Evolutionary conservation across 2,797 vertebrate genomes (phyloP), one percentile per base, ranked within the genome.

Genomic region (Helostoma temminkii): DNA sequence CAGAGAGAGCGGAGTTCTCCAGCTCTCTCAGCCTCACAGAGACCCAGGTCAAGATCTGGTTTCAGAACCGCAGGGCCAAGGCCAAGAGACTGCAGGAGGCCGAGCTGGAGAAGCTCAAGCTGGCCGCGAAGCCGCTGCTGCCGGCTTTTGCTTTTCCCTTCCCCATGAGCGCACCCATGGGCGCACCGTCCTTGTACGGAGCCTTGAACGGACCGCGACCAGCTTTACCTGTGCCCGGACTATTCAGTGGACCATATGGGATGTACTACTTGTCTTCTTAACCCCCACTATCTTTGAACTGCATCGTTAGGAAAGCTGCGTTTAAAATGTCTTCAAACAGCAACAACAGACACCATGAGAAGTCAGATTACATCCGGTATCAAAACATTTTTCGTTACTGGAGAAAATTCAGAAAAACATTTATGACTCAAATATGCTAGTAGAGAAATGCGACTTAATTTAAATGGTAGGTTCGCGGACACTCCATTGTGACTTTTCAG

Each of bases 41-140:
- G 91, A 96, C 95, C 5, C 95, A 96, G 82, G 95, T 95, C 72
- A 96, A 96, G 88, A 95, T 96, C 56, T 96, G 95, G 95, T 96
- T 96, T 82, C 95, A 96, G 82, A 96, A 96, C 92, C 93, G 95
- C 83, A 86, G 95, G 50, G 95, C 95, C 21, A 96, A 96, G 71
- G 95, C 95, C 75, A 96, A 95, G 82, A 91, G 95, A 88, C 93
- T 96, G 8, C 95, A 96, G 77, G 95, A 96, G 89, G 94, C 95
- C 68, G 95, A 95, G 83, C 69, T 95, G 81, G 95, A 96, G 83
- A 95, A 94, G 81, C 46, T 90, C 42, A 95, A 95, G 83, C 88
- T 95, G 79, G 91, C 94, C 9, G 85, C 93, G 7, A 95, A 95
- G 81, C 94, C 95, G 6, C 86, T 95, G 72, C 76, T 95, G 73